Evolutionary conservation across 2,113 vertebrate species (phyloP), one percentile per base, ranked within the genome.

Genomic region (Nansenia antarctica): DNA sequence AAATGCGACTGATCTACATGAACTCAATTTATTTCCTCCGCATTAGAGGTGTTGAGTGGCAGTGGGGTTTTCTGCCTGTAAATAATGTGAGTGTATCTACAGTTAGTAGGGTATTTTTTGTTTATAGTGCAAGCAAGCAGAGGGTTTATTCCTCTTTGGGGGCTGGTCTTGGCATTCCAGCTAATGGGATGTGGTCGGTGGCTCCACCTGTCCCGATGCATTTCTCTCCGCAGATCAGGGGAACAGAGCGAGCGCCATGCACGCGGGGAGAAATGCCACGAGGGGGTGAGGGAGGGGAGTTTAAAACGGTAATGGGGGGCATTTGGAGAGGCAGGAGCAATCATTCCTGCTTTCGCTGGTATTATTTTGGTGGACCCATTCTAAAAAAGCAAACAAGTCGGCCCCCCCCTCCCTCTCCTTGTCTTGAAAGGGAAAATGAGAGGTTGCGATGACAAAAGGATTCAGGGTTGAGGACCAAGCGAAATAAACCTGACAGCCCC

Each of bases 131-230:
- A 86, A 86, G 86, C 84, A 88, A 76, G 87, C n/a, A 71, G 70
- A 77, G 80, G 81, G 63, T 83, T 85, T 86, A 39, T 83, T 84
- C 72, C 82, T 70, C 34, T 84, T 64, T 72, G 78, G 85, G 83
- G 82, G 81, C 72, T 47, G 58, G 83, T 79, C 82, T 78, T 88
- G 86, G 85, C 86, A 88, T 82, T 37, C 74, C 68, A 58, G 68
- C 83, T 89, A 89, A 88, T 90, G 88, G 85, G 87, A 85, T 83
- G 88, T 85, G 87, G 82, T 88, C 81, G 82, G 85, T 77, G 76
- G 80, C 81, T 80, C 86, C 81, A 88, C 86, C 86, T 86, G 83
- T 89, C 89, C 86, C 84, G 71, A 79, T 84, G 83, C 77, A 82
- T 87, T 84, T 89, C 79, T 80, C 84, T 82, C 74, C 67, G 35